Evolutionary conservation across 2,888 invertebrate genomes (phyloP), one percentile per base, ranked within the genome.

Genomic region (Dryomyza anilis): DNA sequence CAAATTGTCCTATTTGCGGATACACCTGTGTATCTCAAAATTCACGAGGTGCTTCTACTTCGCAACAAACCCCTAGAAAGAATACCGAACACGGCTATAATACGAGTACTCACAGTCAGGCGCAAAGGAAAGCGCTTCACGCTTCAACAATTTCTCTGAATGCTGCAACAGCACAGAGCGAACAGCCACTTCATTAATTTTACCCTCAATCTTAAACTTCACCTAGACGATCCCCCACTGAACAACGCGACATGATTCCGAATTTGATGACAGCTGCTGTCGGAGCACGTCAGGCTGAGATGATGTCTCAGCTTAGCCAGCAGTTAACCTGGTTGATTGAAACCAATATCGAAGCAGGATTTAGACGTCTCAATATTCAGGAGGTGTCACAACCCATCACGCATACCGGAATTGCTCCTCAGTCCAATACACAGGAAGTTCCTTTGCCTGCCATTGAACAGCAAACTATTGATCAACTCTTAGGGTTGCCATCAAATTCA

Each of bases 361-460:
- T 25, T 16, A 46, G 46, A 25, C 27, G 14, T 16, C 12, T 25
- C 12, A 50, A 25, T 50, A 12, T 33, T 12, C 33, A 12, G 33
- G n/a, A 46, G n/a, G 16, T 8, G 21, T 19, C n/a, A 19, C 5
- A 46, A 46, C 21, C 46, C 33, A 6, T n/a, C n/a, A n/a, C n/a
- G 16, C 21, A n/a, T 8, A 46, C 21, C 19, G n/a, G n/a, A n/a
- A 46, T 8, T 19, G 21, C 46, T 8, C n/a, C 21, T 8, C 21
- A n/a, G 8, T 16, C 21, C 19, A 46, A 8, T 19, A 19, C 46
- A n/a, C n/a, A 8, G 10, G 12, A 33, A 33, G 12, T n/a, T 16
- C 16, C 53, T 39, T 52, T 59, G 12, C 58, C 50, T 12, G 19
- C 29, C 19, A 19, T 61, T 36, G 58, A 59, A n/a, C 27, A 59